A percentile compares a stretch with the other conserved stretches of the same genome.
Evolutionary conservation across 2,113 vertebrate species (phyloP).

Genomic region (Callionymus lyra): DNA sequence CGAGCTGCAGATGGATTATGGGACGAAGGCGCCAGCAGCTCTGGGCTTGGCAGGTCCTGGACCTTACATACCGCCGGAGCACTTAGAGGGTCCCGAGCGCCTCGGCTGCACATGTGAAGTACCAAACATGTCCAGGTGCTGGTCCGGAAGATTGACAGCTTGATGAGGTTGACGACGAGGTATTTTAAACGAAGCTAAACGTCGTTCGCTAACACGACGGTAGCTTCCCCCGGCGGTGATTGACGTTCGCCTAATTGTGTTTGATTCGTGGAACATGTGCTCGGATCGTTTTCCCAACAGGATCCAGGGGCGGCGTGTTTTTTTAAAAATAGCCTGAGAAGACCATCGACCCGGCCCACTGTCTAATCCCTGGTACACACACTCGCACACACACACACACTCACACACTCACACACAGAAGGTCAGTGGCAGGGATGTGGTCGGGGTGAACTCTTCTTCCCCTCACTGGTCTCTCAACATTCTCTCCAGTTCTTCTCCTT

Average conservation of each 20-base stretch:
- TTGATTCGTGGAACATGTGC: constrained; percentile 39
- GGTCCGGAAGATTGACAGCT: too few relatives aligned
- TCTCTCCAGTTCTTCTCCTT: constrained; percentile 11
- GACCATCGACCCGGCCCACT: constrained; percentile 39
- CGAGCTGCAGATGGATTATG: constrained; percentile 50
- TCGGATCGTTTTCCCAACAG: constrained; percentile 53
- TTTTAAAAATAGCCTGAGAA: constrained; percentile 65
- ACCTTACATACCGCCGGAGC: too few relatives aligned
- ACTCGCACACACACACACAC: constrained; percentile 17
- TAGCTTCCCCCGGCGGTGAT: constrained; percentile 14
- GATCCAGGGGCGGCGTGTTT: constrained; percentile 40
- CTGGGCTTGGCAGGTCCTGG: constrained; percentile 45
- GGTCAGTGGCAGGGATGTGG: constrained; percentile 41
- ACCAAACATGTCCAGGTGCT: constrained; percentile 5
- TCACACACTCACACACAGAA: constrained; percentile 27
- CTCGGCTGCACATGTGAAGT: constrained; percentile 40
- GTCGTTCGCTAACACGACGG: too few relatives aligned
- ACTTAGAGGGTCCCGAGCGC: too few relatives aligned
- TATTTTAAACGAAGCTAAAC: too few relatives aligned
- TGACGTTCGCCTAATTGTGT: constrained; percentile 35
- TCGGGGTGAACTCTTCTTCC: constrained; percentile 16
- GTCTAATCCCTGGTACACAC: constrained; percentile 46
- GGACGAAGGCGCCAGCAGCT: constrained; percentile 36
- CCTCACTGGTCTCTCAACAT: constrained; percentile 11
- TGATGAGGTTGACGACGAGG: too few relatives aligned